Conservation (phyloP, 2,113 vertebrate species). For the Chauna torquata region DNA sequence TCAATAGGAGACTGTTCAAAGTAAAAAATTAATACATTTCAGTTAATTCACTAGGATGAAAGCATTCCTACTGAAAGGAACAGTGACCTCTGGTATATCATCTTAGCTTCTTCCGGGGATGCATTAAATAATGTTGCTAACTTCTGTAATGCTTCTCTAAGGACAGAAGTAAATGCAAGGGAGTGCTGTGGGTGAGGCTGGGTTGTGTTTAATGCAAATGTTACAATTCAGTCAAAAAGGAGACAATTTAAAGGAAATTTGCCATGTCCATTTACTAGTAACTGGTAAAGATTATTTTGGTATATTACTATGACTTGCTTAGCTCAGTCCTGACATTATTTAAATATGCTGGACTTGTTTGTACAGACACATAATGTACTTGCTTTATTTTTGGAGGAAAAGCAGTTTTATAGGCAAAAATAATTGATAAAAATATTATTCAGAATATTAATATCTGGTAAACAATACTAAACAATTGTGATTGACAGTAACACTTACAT, state of each 20-base stretch:
- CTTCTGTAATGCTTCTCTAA: background rate
- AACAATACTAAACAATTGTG: background rate
- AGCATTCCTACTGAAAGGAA: background rate
- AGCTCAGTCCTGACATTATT: background rate
- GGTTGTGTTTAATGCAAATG: background rate
- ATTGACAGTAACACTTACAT: background rate
- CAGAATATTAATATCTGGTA: background rate
- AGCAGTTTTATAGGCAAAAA: conserved; percentile 28
- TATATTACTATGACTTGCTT: background rate
- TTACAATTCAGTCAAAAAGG: background rate
- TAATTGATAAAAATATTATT: background rate
- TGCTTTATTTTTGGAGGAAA: background rate
- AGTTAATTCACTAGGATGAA: conserved; percentile 6
- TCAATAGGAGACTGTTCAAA: background rate
- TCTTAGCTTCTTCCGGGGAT: background rate
- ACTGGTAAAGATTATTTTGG: background rate
- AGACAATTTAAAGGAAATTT: background rate
- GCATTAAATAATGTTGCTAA: background rate
- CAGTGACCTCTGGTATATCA: background rate
- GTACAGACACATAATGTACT: background rate
- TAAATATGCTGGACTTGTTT: background rate
- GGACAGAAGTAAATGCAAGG: background rate
- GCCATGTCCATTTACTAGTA: background rate
- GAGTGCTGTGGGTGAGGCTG: background rate
- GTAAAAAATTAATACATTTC: background rate